Conservation (phyloP, 2,113 vertebrate genomes). For the Amazona guildingii region DNA sequence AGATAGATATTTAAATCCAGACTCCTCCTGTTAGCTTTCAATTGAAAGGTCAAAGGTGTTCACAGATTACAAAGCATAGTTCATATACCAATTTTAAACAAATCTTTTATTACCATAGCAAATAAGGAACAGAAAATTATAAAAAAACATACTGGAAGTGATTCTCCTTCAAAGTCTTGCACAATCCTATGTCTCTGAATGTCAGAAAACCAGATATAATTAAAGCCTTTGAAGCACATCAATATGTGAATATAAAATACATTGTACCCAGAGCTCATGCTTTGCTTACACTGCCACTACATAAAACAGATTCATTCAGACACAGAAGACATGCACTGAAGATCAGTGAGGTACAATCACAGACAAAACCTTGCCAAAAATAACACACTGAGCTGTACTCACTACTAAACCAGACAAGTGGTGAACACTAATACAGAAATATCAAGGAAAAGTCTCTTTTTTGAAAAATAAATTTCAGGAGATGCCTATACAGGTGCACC, state of each 20-base stretch:
- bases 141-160: not conserved
- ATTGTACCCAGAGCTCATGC: not conserved
- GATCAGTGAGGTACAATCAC: not conserved
- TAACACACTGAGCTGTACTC: not conserved
- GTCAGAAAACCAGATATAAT: conserved; percentile 6
- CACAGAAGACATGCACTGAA: not conserved
- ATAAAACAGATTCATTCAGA: conserved; percentile 28
- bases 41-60: not conserved
- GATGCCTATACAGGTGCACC: not conserved
- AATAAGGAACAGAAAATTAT: not conserved
- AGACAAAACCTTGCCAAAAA: conserved; percentile 10
- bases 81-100: not conserved
- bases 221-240: conserved; percentile 23
- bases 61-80: not conserved
- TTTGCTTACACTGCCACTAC: not conserved
- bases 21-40: not conserved
- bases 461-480: not conserved
- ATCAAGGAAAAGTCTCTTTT: not conserved
- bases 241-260: not conserved
- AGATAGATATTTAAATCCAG: not conserved
- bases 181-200: not conserved
- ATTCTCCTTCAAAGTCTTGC: not conserved
- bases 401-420: not conserved
- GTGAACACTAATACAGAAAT: not conserved
- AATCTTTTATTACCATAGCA: not conserved